These are phyloP conservation scores for Ormyrus labotus DNA, from an alignment of 2,888 invertebrate genomes.

Conservation along the genomic window DNA sequence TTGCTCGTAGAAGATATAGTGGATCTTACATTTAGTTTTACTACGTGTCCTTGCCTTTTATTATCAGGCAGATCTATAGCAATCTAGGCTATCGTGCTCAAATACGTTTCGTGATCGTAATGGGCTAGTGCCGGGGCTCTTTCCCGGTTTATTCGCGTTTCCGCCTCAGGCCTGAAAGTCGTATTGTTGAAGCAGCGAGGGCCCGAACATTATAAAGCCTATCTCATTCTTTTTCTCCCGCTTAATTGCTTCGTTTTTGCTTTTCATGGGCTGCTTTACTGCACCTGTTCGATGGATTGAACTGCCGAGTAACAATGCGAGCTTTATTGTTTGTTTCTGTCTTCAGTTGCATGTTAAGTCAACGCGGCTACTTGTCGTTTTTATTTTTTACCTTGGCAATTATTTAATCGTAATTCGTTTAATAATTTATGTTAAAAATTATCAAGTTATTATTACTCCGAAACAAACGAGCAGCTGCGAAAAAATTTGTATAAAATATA, in stretches of 20 bases:
- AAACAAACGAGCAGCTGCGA: too few species aligned
- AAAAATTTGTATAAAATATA: too few species aligned
- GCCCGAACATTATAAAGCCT: conserved; percentile 46
- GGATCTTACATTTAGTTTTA: conserved; percentile 51
- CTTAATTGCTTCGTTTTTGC: conserved; percentile 19
- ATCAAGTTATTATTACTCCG: too few species aligned
- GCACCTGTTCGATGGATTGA: too few species aligned
- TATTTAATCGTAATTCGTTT: too few species aligned
- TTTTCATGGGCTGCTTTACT: not conserved
- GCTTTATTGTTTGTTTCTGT: too few species aligned
- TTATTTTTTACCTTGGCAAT: too few species aligned
- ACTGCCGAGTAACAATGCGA: too few species aligned
- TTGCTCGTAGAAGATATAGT: conserved; percentile 15
- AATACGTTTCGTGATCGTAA: conserved; percentile 53
- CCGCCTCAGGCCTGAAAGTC: conserved; percentile 11
- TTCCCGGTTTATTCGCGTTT: conserved; percentile 47
- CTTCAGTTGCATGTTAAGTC: too few species aligned
- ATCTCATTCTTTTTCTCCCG: conserved; percentile 7
- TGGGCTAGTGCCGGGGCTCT: conserved; percentile 23
- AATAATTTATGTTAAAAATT: too few species aligned
- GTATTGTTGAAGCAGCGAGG: conserved; percentile 33
- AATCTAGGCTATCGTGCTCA: conserved; percentile 44
- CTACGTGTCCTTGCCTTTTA: conserved; percentile 53
- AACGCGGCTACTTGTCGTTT: too few species aligned
- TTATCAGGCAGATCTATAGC: conserved; percentile 46